Base-by-base conservation (phyloP, 2,888 invertebrate species). In the Liposcelis brunnea region DNA sequence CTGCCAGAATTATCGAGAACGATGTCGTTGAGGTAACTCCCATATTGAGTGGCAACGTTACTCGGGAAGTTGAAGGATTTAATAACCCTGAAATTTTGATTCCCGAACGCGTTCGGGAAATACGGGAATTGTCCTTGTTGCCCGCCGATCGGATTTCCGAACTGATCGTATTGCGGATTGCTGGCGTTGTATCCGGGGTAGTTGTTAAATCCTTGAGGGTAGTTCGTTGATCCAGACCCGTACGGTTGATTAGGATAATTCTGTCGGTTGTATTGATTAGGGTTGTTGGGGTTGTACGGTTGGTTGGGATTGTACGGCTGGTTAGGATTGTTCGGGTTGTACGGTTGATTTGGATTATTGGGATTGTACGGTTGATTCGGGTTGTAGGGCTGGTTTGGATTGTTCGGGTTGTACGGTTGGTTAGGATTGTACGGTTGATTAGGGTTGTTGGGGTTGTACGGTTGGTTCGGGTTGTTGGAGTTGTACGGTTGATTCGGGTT, bases 21-120 rank as follows among this genome's bases (percentile, higher is more conserved):
- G 40, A 83, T 67, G 57, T 82, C 82, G 56, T 80, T 80, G 40
- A 83, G 60, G 53, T 75, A 75, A 33, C 74, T 75, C 1, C 67
- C 68, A 34, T 69, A 68, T 1, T 63, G 62, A 16, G 69, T 67
- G 1, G 74, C 73, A 7, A 77, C 71, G 18, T 71, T 67, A 6
- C 66, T 55, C 0, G 80, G 75, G 54, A 83, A 75, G 10, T 65
- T 65, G 54, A 75, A 75, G n/a, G 69, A 69, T 42, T 70, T 68
- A 11, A 58, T 49, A 54, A 72, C 64, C 48, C 66, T 62, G 8
- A 70, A 68, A 16, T 68, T 70, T 8, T 26, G 26, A 48, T 71
- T 70, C 16, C 36, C 44, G 31, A 43, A 32, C 18, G 43, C 32
- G 14, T 37, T 15, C 19, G 15, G 16, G 10, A 6, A 14, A 15